phyloP scores from a whole-genome alignment of 2,113 vertebrate species.

The Phalacrocorax brasilianus region DNA sequence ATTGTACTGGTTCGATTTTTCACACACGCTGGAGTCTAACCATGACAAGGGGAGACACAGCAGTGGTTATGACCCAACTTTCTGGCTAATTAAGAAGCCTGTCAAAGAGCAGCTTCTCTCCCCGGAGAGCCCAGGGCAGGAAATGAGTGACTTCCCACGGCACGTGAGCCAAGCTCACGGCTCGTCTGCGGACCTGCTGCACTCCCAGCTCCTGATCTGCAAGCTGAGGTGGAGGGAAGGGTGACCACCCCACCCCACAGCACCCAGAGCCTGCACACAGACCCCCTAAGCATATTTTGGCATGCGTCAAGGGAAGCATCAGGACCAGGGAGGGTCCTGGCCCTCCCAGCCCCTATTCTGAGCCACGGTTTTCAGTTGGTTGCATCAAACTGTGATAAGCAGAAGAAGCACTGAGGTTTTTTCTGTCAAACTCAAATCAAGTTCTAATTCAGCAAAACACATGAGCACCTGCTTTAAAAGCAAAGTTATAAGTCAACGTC shows the following conservation, averaged over 20 bases:
- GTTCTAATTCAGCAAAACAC: neutral
- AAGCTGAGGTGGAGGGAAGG: rapidly evolving
- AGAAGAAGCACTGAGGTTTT: neutral
- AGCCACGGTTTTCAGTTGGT: rapidly evolving
- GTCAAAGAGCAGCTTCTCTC: conserved; percentile 13
- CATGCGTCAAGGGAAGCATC: neutral
- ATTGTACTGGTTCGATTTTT: neutral
- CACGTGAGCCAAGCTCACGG: neutral
- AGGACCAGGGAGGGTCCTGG: neutral
- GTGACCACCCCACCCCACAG: rapidly evolving
- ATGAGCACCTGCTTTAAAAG: neutral
- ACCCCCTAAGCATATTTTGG: neutral
- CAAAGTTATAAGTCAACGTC: neutral
- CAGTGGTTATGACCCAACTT: conserved; percentile 26
- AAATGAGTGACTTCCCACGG: neutral
- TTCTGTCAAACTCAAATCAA: neutral
- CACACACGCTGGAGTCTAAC: conserved; percentile 9
- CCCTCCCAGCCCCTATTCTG: neutral
- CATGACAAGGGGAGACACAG: conserved; percentile 15
- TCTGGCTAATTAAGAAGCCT: conserved; percentile 7
- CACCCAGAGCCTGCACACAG: neutral
- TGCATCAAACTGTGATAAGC: neutral
- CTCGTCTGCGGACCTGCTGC: neutral
- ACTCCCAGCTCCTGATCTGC: neutral
- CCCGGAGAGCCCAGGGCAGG: neutral